These are phyloP conservation scores for Ruditapes philippinarum DNA, from an alignment of 1,140 invertebrate genomes.

Conservation along the genomic window DNA sequence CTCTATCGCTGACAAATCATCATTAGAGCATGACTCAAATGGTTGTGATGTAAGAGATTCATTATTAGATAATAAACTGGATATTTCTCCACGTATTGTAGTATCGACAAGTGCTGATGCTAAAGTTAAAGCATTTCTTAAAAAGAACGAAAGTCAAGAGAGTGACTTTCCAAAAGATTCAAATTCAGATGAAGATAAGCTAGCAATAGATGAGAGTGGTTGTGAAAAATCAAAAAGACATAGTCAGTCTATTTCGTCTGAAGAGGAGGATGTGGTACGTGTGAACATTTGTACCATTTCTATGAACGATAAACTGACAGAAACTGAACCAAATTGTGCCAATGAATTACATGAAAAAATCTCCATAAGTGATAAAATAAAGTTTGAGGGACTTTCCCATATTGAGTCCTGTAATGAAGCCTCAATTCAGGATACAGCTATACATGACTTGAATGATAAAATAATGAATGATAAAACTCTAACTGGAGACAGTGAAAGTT, in stretches of 20 bases:
- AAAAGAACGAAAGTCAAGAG: slow-evolving; percentile 57
- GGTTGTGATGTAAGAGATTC: not conserved
- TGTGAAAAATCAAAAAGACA: slow-evolving; percentile 47
- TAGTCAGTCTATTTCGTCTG: slow-evolving; percentile 63
- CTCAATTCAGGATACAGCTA: too few relatives aligned
- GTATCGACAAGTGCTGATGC: not conserved
- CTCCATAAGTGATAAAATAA: not conserved
- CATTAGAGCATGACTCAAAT: slow-evolving; percentile 43
- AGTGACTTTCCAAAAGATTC: slow-evolving; percentile 65
- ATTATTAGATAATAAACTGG: not conserved
- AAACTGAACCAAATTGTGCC: not conserved
- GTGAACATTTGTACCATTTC: not conserved
- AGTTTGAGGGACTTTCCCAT: not conserved
- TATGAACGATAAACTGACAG: not conserved
- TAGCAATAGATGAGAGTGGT: not conserved
- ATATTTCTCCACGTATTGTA: slow-evolving; percentile 11
- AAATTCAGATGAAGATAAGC: slow-evolving; percentile 53
- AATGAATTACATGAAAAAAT: not conserved
- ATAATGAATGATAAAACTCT: not conserved
- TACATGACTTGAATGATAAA: not conserved
- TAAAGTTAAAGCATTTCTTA: slow-evolving; percentile 17
- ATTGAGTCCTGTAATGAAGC: not conserved
- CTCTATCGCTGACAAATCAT: slow-evolving; percentile 55
- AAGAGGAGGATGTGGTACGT: not conserved
- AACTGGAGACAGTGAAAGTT: not conserved